These are phyloP conservation scores for Carassius carassius DNA, from an alignment of 2,113 vertebrate genomes.

Conservation along the genomic window DNA sequence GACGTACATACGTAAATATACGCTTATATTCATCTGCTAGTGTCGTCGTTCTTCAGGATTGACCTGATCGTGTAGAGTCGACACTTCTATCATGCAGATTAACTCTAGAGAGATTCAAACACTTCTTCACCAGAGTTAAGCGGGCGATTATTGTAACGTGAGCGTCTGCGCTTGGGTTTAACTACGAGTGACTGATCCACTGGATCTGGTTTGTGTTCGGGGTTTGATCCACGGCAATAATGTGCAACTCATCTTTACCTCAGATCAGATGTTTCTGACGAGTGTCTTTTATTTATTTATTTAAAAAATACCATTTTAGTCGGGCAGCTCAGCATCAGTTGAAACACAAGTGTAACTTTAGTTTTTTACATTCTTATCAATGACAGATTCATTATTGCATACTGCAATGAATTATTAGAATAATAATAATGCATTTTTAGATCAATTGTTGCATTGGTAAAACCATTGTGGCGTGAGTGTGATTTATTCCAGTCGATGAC, in stretches of 20 bases:
- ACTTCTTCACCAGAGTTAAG: background rate
- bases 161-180: background rate
- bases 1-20: background rate
- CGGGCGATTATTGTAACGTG: background rate
- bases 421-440: constrained; percentile 2
- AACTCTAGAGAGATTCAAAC: background rate
- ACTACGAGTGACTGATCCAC: background rate
- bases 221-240: constrained; percentile 31
- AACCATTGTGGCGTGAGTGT: background rate
- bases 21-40: background rate
- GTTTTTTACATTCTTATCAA: background rate
- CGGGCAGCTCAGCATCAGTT: constrained; percentile 9
- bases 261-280: background rate
- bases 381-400: background rate
- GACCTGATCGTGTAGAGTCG: background rate
- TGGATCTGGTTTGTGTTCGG: background rate
- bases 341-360: background rate
- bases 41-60: background rate
- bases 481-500: background rate
- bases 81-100: background rate
- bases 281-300: background rate
- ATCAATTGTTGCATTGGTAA: background rate
- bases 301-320: background rate
- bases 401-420: background rate
- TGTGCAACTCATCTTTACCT: background rate